Evolutionary conservation across 2,113 vertebrate genomes (phyloP).

Genomic region (Coptodon bakossiorum): DNA sequence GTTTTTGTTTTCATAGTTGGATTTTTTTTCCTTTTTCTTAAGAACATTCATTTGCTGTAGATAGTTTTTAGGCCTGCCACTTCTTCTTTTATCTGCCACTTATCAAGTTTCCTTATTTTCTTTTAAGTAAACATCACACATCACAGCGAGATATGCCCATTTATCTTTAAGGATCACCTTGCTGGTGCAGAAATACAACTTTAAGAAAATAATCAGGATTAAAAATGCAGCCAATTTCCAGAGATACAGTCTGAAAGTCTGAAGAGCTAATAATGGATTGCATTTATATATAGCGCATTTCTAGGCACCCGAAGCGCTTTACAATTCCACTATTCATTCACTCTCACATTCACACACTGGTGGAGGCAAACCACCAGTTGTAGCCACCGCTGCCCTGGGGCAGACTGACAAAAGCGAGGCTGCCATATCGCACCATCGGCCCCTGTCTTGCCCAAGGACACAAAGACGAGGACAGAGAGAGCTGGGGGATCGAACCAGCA

Average conservation of each 20-base stretch:
- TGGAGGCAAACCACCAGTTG: not conserved
- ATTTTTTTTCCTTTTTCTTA: not conserved
- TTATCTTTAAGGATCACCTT: not conserved
- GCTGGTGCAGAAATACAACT: not conserved
- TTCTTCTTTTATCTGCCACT: not conserved
- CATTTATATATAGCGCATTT: not conserved
- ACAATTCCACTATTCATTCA: not conserved
- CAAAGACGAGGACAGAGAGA: too few species aligned
- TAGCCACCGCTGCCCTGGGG: too few species aligned
- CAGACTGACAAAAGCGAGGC: too few species aligned
- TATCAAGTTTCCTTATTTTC: not conserved
- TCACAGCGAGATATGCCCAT: not conserved
- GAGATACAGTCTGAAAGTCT: not conserved
- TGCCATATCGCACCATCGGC: too few species aligned
- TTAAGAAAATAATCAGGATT: not conserved
- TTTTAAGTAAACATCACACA: not conserved
- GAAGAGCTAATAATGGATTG: not conserved
- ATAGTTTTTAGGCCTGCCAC: not conserved
- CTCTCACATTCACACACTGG: accelerated
- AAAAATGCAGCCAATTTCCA: not conserved
- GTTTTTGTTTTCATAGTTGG: not conserved
- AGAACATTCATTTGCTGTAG: not conserved
- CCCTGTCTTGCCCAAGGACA: too few species aligned
- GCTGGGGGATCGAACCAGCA: too few species aligned
- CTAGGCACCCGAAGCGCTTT: not conserved